Base-by-base conservation (phyloP, 1,140 invertebrate genomes). In the Mizuhopecten yessoensis region DNA sequence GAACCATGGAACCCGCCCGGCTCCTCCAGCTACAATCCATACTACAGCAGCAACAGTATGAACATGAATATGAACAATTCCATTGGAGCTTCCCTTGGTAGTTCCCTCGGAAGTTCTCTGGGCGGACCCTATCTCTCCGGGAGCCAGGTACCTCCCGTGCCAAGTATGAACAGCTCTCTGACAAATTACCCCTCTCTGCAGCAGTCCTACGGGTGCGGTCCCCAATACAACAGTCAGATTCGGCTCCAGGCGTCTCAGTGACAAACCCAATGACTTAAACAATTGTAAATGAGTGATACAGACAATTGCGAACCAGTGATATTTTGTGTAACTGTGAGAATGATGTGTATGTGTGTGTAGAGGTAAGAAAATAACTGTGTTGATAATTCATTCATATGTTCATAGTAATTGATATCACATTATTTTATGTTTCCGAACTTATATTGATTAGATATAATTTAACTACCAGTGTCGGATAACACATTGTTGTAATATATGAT, bases 31-130 rank as follows among this genome's bases (percentile, higher is more conserved):
- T 94, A 93, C 23, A 91, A 92, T 13, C 90, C 92, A 3, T 95
- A 94, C 86, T 94, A 94, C 90, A 93, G 94, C 86, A 91, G 92
- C 15, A 89, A 89, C 23, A 88, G 91, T 29, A 93, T 94, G 92
- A 93, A 92, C 86, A 93, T 90, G 88, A 93, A 91, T 23, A 93
- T 94, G 86, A 93, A 87, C 88, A 93, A 92, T 49, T 90, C 90
- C 2, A 57, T 92, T 10, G 89, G 92, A 57, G 89, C 88, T 87
- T 88, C 89, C 23, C 39, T 92, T 23, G 88, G 90, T 20, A 90
- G 91, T 20, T 91, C 93, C 0, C 88, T 94, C 75, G 90, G 92
- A 88, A 33, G 34, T 33, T 89, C 88, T n/a, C 49, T 89, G 9
- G 89, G 86, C 13, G 89, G 86, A 33, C 89, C 90, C 34, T 91